Evolutionary conservation across 2,888 invertebrate species (phyloP).

Genomic region (Idaea biselata): DNA sequence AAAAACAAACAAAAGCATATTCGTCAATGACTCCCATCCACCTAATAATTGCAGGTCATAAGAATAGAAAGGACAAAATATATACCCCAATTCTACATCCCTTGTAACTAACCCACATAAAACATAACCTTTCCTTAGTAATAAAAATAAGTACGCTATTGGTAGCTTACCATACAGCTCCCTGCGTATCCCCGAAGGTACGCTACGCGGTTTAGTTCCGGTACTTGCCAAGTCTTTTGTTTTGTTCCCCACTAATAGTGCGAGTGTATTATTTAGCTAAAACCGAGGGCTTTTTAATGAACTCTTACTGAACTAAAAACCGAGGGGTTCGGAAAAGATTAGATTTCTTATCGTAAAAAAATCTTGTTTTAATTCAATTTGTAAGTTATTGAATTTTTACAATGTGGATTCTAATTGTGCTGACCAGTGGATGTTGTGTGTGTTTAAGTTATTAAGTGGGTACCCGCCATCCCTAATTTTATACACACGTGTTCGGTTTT

Average conservation of each 20-base stretch:
- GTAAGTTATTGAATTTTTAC: conserved; percentile 32
- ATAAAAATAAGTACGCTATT: conserved; percentile 16
- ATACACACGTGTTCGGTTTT: too few relatives aligned
- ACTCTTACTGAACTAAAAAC: conserved; percentile 57
- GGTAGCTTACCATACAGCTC: conserved; percentile 45
- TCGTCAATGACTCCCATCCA: not conserved
- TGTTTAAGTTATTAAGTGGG: too few relatives aligned
- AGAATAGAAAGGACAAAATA: not conserved
- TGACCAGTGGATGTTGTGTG: too few relatives aligned
- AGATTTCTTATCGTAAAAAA: conserved; percentile 75
- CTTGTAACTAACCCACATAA: not conserved
- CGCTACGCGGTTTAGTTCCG: conserved; percentile 73
- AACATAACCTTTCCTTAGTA: not conserved
- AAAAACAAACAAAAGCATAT: not conserved
- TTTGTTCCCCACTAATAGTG: conserved; percentile 64
- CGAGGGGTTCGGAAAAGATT: conserved; percentile 67
- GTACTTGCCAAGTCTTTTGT: conserved; percentile 66
- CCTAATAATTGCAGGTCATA: not conserved
- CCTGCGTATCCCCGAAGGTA: conserved; percentile 63
- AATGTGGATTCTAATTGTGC: conserved; percentile 38
- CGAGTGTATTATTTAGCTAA: conserved; percentile 74
- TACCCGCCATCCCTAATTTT: too few relatives aligned
- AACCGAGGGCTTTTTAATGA: conserved; percentile 74
- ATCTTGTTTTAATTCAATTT: conserved; percentile 42
- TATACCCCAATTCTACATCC: conserved; percentile 4